phyloP scores from a whole-genome alignment of 2,113 vertebrate genomes.

The Aphelocoma coerulescens region DNA sequence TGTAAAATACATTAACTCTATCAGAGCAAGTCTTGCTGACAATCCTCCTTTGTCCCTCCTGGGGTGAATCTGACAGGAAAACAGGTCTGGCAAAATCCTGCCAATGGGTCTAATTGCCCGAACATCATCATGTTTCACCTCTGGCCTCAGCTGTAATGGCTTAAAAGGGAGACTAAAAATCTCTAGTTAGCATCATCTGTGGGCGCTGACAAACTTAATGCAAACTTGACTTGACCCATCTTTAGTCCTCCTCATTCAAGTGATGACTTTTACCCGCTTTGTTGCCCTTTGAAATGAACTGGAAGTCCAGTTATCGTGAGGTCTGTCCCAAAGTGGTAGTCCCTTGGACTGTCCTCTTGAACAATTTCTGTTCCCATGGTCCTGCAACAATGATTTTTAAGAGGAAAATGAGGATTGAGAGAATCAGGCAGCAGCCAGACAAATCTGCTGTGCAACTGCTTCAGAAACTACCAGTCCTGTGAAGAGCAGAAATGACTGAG shows the following conservation, averaged over 20 bases:
- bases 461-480: background rate
- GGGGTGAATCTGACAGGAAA: background rate
- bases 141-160: background rate
- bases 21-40: background rate
- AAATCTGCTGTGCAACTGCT: background rate
- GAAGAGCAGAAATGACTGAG: background rate
- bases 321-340: background rate
- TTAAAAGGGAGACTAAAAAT: background rate
- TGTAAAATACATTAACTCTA: conserved; percentile 47
- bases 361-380: background rate
- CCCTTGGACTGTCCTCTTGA: background rate
- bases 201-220: background rate
- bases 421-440: background rate
- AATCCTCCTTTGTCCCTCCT: background rate
- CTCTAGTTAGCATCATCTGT: background rate
- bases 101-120: background rate
- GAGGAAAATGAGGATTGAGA: background rate
- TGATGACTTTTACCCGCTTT: background rate
- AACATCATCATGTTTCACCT: background rate
- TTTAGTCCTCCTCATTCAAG: background rate
- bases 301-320: background rate
- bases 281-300: background rate
- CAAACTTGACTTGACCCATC: background rate
- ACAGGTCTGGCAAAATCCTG: background rate
- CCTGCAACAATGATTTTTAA: background rate